These are phyloP conservation scores for Microtus montanus DNA, from an alignment of 2,113 vertebrate genomes.

Conservation along the genomic window DNA sequence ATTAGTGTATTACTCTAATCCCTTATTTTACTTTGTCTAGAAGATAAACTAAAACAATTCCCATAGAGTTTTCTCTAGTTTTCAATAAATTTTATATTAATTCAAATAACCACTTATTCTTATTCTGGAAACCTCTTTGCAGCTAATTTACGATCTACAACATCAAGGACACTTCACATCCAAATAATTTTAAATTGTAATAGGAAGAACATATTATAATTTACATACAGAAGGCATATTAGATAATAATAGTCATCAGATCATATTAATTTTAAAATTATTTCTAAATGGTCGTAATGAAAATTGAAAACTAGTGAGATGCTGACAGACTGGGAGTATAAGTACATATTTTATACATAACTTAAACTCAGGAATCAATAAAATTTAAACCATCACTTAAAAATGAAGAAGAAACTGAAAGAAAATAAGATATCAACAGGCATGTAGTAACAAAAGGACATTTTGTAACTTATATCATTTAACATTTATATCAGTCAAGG, in stretches of 20 bases:
- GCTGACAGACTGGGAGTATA: background rate
- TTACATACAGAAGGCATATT: background rate
- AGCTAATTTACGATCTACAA: background rate
- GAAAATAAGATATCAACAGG: background rate
- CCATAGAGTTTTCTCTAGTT: background rate
- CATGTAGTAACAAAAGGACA: background rate
- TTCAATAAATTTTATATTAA: background rate
- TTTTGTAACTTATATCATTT: constrained; percentile 17
- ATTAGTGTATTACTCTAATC: background rate
- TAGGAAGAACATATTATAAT: background rate
- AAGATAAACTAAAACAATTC: background rate
- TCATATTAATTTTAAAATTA: background rate
- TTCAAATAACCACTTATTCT: background rate
- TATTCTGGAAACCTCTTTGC: background rate
- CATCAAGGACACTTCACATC: background rate
- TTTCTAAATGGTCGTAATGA: background rate
- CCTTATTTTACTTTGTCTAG: background rate
- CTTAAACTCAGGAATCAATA: background rate
- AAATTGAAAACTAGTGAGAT: constrained; percentile 16
- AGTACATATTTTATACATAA: background rate
- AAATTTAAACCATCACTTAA: background rate
- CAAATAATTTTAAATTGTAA: background rate
- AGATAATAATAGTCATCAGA: background rate
- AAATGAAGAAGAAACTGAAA: background rate
- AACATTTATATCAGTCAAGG: constrained; percentile 13